These are phyloP conservation scores for Olivierus martensii DNA, from an alignment of 1,140 invertebrate genomes.

Conservation along the genomic window DNA sequence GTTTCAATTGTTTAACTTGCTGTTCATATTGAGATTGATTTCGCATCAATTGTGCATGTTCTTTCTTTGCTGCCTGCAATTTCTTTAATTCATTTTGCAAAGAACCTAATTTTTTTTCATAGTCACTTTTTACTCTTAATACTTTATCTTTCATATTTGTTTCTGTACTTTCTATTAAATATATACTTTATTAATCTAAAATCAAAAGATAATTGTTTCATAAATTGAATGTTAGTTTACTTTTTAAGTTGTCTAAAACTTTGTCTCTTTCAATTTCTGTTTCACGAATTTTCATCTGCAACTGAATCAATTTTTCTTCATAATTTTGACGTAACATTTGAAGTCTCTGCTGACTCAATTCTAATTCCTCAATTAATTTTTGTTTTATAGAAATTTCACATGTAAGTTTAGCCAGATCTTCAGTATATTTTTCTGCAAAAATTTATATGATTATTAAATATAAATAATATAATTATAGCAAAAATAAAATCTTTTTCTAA, in stretches of 20 bases:
- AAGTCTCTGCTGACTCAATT: constrained; percentile 67
- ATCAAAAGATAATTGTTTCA: background rate
- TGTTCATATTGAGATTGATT: constrained; percentile 66
- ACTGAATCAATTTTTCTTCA: constrained; percentile 75
- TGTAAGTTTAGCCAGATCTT: constrained; percentile 16
- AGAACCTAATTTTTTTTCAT: constrained; percentile 68
- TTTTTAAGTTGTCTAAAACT: constrained; percentile 45
- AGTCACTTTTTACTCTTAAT: constrained; percentile 75
- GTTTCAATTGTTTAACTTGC: constrained; percentile 57
- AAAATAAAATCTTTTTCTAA: too few relatives aligned
- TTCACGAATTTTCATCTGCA: constrained; percentile 69
- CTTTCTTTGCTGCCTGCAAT: constrained; percentile 72
- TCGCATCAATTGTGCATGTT: constrained; percentile 68
- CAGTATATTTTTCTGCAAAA: constrained; percentile 14
- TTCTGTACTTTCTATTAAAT: constrained; percentile 18
- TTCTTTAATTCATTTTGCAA: constrained; percentile 80
- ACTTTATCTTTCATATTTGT: constrained; percentile 29
- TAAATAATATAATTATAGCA: too few relatives aligned
- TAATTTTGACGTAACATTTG: constrained; percentile 76
- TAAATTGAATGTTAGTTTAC: background rate
- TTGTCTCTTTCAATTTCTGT: constrained; percentile 89
- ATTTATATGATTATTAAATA: too few relatives aligned
- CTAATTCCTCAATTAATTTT: constrained; percentile 82
- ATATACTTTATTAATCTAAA: background rate
- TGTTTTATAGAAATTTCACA: constrained; percentile 35